Conservation (phyloP, 2,797 vertebrate genomes). For the Pygocentrus nattereri region DNA sequence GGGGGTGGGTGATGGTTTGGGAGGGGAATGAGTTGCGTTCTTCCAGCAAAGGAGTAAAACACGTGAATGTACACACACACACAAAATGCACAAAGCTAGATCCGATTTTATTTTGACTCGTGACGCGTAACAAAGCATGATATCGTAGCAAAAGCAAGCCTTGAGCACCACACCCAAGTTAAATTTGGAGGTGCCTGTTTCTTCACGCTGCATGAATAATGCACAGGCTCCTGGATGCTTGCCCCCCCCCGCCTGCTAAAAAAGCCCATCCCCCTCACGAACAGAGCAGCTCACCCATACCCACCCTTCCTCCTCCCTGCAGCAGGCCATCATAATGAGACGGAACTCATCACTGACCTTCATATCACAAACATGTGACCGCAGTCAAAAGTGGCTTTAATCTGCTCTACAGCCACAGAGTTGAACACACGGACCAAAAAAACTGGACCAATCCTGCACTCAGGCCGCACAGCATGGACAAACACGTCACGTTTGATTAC, state of each 20-base stretch:
- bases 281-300: slow-evolving; percentile 31
- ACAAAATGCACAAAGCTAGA: background rate
- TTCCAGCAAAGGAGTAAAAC: slow-evolving; percentile 19
- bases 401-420: slow-evolving; percentile 3
- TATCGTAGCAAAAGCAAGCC: slow-evolving; percentile 3
- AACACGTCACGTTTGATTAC: background rate
- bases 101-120: slow-evolving; percentile 12
- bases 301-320: slow-evolving; percentile 16
- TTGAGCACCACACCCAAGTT: slow-evolving; percentile 2
- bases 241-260: slow-evolving; percentile 7
- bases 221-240: slow-evolving; percentile 7
- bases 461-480: background rate
- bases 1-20: slow-evolving; percentile 9
- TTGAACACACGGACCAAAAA: slow-evolving; percentile 14
- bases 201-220: slow-evolving; percentile 42
- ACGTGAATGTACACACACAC: background rate
- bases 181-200: background rate
- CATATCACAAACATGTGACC: slow-evolving; percentile 44
- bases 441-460: background rate
- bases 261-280: slow-evolving; percentile 24
- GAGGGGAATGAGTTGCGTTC: slow-evolving; percentile 1
- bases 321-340: slow-evolving; percentile 48
- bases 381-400: slow-evolving; percentile 41
- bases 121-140: background rate
- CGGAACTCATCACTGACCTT: slow-evolving; percentile 45